A percentile compares a stretch with the other conserved stretches of the same genome.
Evolutionary conservation across 2,888 invertebrate species (phyloP).

Genomic region (Hecatera dysodea): DNA sequence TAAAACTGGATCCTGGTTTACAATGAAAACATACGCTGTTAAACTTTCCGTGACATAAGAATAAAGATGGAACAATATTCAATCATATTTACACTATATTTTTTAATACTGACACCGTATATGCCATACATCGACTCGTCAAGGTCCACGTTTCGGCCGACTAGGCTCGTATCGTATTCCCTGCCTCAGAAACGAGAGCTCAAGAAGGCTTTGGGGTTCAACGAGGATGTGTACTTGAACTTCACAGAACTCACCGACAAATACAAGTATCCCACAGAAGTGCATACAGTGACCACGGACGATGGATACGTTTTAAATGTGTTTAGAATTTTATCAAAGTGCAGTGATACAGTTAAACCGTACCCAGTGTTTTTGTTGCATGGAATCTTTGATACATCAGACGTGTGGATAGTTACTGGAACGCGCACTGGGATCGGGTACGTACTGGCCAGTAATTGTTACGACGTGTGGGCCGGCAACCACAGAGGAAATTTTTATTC

Average conservation of each 20-base stretch:
- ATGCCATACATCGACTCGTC: conserved; percentile 61
- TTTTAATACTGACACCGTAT: conserved; percentile 64
- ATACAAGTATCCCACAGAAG: conserved; percentile 75
- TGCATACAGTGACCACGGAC: conserved; percentile 76
- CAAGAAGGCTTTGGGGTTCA: conserved; percentile 78
- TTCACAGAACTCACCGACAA: conserved; percentile 80
- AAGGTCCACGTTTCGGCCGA: conserved; percentile 50
- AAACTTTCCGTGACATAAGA: conserved; percentile 73
- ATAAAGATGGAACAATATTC: conserved; percentile 69
- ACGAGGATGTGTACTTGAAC: conserved; percentile 83
- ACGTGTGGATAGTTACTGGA: conserved; percentile 79
- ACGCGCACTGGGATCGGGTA: conserved; percentile 74
- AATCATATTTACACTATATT: conserved; percentile 56
- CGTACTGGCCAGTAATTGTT: conserved; percentile 88
- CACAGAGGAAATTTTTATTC: conserved; percentile 92
- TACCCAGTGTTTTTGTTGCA: conserved; percentile 80
- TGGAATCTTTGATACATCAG: conserved; percentile 78
- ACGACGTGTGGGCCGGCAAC: conserved; percentile 86
- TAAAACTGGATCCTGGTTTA: conserved; percentile 80
- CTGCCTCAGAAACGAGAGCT: conserved; percentile 76
- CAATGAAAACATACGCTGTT: conserved; percentile 77
- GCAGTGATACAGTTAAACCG: conserved; percentile 64
- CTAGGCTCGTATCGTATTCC: conserved; percentile 73
- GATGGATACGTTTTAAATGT: conserved; percentile 81
- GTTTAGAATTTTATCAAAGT: conserved; percentile 77